phyloP scores from a whole-genome alignment of 2,797 vertebrate species.

The Naso thynnoides region DNA sequence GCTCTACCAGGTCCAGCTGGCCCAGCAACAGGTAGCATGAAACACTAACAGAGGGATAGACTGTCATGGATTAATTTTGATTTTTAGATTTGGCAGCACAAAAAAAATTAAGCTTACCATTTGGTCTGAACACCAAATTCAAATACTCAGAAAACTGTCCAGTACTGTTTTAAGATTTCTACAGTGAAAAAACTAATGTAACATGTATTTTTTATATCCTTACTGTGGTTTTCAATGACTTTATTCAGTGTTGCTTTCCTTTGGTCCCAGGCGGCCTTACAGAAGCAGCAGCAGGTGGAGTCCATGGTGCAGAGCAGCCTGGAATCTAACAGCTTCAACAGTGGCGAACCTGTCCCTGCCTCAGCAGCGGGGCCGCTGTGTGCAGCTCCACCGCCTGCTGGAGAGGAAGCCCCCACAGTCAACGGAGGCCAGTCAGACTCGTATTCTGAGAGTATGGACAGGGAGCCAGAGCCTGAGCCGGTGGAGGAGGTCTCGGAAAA shows the following conservation, averaged over 20 bases:
- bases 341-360: constrained; percentile 37
- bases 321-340: constrained; percentile 78
- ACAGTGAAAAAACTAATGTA: background rate
- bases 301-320: constrained; percentile 82
- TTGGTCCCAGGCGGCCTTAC: constrained; percentile 90
- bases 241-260: background rate
- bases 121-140: too few relatives aligned
- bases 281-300: constrained; percentile 93
- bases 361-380: constrained; percentile 64
- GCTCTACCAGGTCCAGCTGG: constrained; percentile 98
- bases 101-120: background rate
- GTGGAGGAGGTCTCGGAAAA: constrained; percentile 94
- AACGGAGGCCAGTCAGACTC: constrained; percentile 92
- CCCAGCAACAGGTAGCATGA: constrained; percentile 95
- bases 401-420: constrained; percentile 86
- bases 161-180: too few relatives aligned
- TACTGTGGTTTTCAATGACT: background rate
- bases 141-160: too few relatives aligned
- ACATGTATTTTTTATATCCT: background rate
- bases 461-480: constrained; percentile 89
- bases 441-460: constrained; percentile 88
- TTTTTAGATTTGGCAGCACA: too few relatives aligned
- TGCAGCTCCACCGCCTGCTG: constrained; percentile 70
- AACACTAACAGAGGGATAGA: background rate
- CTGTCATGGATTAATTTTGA: too few relatives aligned